Base-by-base conservation (phyloP, 2,797 vertebrate genomes). In the Hephaestus fuliginosus region DNA sequence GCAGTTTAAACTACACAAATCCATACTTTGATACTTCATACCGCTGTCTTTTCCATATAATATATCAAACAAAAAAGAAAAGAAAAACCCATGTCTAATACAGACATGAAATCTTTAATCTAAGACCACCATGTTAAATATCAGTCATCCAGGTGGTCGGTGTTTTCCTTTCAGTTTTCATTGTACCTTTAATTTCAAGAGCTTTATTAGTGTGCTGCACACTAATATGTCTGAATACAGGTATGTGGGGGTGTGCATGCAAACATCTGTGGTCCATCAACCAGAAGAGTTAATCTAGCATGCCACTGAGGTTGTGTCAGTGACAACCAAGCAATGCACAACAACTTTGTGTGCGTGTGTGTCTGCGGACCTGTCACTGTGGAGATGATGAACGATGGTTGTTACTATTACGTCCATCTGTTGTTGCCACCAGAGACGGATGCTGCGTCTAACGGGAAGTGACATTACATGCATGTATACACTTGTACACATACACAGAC, bases 381-480 rank as follows among this genome's bases (percentile, higher is more conserved):
- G 70, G 81, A 84, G 89, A 94, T 92, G 91, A 92, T 91, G 90
- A 93, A 92, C 78, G 89, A 91, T 91, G 87, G 91, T 88, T 86
- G 88, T 90, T 91, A 87, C 91, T 70, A 80, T 88, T 87, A 90
- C 67, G 62, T 93, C 92, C 92, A 94, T 93, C 93, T 94, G 92
- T 86, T 93, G 86, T 83, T 88, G 89, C 82, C 76, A 15, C 87
- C 75, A 84, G 87, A 91, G 90, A 93, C 80, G 80, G 84, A 92
- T 91, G 89, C 88, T 81, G 72, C 46, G 33, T 89, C 78, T 92
- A 93, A 91, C 65, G 67, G 83, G 87, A 88, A 89, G 75, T 91
- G 92, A 90, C 92, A 90, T 88, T 82, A 91, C 91, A 92, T 75
- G 83, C 82, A 86, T 88, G 82, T 81, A 75, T 84, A 88, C 85